phyloP scores from a whole-genome alignment of 2,797 vertebrate species.

The Trichosurus vulpecula region DNA sequence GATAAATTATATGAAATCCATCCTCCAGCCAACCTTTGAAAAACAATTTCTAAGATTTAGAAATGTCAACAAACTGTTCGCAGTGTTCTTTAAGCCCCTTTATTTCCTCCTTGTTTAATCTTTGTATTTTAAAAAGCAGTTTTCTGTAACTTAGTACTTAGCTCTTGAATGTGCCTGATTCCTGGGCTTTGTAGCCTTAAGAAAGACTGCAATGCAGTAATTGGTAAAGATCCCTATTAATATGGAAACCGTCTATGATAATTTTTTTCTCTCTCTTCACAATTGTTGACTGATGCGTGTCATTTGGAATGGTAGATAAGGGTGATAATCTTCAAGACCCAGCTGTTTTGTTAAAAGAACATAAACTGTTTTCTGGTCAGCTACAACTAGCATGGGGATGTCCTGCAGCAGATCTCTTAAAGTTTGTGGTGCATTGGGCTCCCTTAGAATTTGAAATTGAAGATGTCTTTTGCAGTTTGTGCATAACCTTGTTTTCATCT shows the following conservation, averaged over 20 bases:
- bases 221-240: slow-evolving; percentile 60
- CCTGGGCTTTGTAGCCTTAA: slow-evolving; percentile 43
- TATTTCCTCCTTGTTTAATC: slow-evolving; percentile 7
- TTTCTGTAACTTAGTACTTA: slow-evolving; percentile 49
- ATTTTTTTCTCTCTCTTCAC: slow-evolving; percentile 30
- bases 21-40: slow-evolving; percentile 3
- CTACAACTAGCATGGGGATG: slow-evolving; percentile 22
- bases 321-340: neutral
- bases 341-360: neutral
- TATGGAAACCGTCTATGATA: slow-evolving; percentile 62
- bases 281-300: slow-evolving; percentile 44
- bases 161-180: neutral
- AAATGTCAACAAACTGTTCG: slow-evolving; percentile 11
- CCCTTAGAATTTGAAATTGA: neutral
- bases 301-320: slow-evolving; percentile 27
- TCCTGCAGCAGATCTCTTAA: slow-evolving; percentile 41
- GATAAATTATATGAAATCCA: neutral
- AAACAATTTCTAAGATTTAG: slow-evolving; percentile 48
- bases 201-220: slow-evolving; percentile 83
- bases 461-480: slow-evolving; percentile 51
- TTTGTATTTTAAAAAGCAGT: slow-evolving; percentile 57
- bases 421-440: slow-evolving; percentile 45
- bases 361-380: slow-evolving; percentile 18
- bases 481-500: slow-evolving; percentile 62
- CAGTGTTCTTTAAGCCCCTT: slow-evolving; percentile 6